A percentile compares a stretch with the other conserved stretches of the same genome.
Conservation (phyloP, 2,113 vertebrate species). For the Platichthys flesus region DNA sequence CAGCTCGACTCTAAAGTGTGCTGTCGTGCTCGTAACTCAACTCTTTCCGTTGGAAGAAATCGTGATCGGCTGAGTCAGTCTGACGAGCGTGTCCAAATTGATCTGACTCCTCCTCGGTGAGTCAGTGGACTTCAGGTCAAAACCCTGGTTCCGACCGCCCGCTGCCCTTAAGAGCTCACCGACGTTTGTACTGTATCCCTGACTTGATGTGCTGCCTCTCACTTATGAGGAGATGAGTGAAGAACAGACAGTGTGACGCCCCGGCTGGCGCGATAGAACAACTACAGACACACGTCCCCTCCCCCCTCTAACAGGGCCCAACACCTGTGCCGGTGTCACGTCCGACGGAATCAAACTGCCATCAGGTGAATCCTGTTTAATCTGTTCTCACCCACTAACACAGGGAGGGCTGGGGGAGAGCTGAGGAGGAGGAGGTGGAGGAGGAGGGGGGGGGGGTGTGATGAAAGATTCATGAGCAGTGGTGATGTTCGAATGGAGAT, state of each 20-base stretch:
- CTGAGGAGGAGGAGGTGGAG: not conserved
- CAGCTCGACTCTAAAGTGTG: not conserved
- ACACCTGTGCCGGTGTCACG: constrained; percentile 52
- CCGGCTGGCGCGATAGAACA: not conserved
- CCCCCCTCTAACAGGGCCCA: not conserved
- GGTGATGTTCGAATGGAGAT: constrained; percentile 55
- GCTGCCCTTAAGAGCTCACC: constrained; percentile 25
- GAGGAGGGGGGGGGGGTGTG: constrained; percentile 9
- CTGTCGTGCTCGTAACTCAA: constrained; percentile 1
- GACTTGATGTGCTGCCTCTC: not conserved
- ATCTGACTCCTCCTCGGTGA: constrained; percentile 51
- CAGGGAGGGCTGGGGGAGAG: constrained; percentile 25
- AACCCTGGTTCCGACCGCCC: constrained; percentile 21
- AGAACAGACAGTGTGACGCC: not conserved
- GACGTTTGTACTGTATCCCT: constrained; percentile 39
- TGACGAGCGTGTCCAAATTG: constrained; percentile 51
- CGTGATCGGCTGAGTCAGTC: constrained; percentile 68
- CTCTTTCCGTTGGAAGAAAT: constrained; percentile 15
- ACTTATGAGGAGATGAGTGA: constrained; percentile 3
- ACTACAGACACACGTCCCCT: not conserved
- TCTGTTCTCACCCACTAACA: constrained; percentile 65
- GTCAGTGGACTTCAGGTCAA: constrained; percentile 51
- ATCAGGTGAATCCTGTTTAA: constrained; percentile 63
- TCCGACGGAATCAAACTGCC: constrained; percentile 51
- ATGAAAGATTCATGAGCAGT: constrained; percentile 75